Percentiles rank a stretch among this genome's conserved stretches.
phyloP scores from a whole-genome alignment of 2,888 invertebrate species.

The Galerucella calmariensis region DNA sequence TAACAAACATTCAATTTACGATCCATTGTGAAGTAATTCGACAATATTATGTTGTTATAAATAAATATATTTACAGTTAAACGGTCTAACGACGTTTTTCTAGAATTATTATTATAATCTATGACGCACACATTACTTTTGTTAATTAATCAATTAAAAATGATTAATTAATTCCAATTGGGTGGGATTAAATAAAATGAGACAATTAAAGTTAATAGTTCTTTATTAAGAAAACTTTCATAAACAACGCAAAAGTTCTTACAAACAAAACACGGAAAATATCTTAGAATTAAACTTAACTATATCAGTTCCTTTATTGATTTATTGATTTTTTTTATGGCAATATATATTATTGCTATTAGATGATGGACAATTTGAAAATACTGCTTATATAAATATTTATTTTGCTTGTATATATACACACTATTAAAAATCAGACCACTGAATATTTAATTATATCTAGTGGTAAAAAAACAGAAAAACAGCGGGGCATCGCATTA shows the following conservation, averaged over 20 bases:
- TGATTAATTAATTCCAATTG: conserved; percentile 55
- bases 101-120: conserved; percentile 32
- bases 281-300: conserved; percentile 38
- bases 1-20: conserved; percentile 28
- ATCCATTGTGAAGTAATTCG: conserved; percentile 21
- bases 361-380: background rate
- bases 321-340: conserved; percentile 11
- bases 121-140: conserved; percentile 44
- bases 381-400: background rate
- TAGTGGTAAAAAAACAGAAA: too few species aligned
- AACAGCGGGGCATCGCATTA: too few species aligned
- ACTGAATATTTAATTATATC: too few species aligned
- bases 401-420: background rate
- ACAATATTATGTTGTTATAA: conserved; percentile 13
- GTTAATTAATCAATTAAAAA: conserved; percentile 53
- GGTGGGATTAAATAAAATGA: conserved; percentile 56
- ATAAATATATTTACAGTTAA: conserved; percentile 30
- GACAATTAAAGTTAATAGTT: conserved; percentile 57
- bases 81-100: conserved; percentile 17
- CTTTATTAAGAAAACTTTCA: conserved; percentile 55
- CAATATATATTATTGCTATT: conserved; percentile 11
- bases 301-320: conserved; percentile 40
- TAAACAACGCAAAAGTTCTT: conserved; percentile 51
- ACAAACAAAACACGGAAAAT: conserved; percentile 45
- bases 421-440: too few species aligned